Base-by-base conservation (phyloP, 2,888 invertebrate genomes). In the Crioceris asparagi region DNA sequence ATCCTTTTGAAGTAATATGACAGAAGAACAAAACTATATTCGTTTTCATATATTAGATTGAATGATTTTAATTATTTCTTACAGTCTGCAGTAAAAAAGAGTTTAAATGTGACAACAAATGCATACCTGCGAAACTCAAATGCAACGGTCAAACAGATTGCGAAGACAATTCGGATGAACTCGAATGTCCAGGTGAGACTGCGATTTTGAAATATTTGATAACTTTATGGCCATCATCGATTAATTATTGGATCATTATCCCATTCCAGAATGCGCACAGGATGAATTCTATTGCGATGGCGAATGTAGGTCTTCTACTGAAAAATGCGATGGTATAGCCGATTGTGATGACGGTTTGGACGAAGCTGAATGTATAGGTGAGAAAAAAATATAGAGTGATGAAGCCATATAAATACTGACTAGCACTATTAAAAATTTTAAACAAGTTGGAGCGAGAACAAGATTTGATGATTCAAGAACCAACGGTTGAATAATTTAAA, bases 321-420 rank as follows among this genome's bases (percentile, higher is more conserved):
- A 69, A 39, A 59, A 64, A 41, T 90, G 88, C 59, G 76, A 86
- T 55, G 74, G 76, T 2, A 49, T 51, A 2, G 25, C 35, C 1
- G 75, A 86, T 49, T 87, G 87, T 53, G 56, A 64, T 4, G 79
- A 80, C 52, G 71, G 71, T 4, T 72, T 74, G 15, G 86, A 87
- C 55, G 87, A 87, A 59, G 49, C 11, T 12, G 25, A 25, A 3
- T 25, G 25, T 25, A n/a, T 12, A 12, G 25, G 25, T n/a, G 15
- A 21, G 16, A 17, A 26, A 12, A 12, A 10, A 3, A 14, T 34
- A n/a, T n/a, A n/a, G n/a, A n/a, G n/a, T n/a, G n/a, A n/a, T n/a
- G n/a, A n/a, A n/a, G n/a, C n/a, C n/a, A n/a, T n/a, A n/a, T 51
- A 14, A 65, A 70, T 45, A n/a, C n/a, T n/a, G n/a, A n/a, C n/a